phyloP scores from a whole-genome alignment of 2,888 invertebrate genomes.

The Limenitis camilla region DNA sequence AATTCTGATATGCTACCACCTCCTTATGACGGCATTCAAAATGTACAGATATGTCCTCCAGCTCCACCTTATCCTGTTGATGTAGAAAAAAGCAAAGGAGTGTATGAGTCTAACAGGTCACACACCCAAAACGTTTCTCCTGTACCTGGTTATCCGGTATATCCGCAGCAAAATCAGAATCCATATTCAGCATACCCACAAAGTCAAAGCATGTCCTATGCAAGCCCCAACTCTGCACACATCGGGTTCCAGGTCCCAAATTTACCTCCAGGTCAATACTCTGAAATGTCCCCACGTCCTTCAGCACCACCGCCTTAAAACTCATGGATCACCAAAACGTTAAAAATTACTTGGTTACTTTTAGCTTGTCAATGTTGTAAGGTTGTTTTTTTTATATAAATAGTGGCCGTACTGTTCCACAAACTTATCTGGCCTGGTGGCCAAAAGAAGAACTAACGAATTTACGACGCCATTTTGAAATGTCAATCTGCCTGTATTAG shows the following conservation, averaged over 20 bases:
- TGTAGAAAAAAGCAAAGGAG: conserved; percentile 4
- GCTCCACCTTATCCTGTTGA: conserved; percentile 16
- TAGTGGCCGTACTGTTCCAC: no score
- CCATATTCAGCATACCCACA: background rate
- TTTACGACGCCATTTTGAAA: no score
- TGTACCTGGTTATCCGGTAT: conserved; percentile 2
- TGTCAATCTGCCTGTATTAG: no score
- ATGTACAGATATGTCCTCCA: conserved; percentile 24
- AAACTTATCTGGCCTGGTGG: no score
- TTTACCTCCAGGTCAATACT: background rate
- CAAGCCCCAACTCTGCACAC: background rate
- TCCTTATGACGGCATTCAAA: background rate
- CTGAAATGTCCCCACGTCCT: background rate
- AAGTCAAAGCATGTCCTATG: background rate
- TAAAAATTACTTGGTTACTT: no score
- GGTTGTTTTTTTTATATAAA: no score
- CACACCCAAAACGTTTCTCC: background rate
- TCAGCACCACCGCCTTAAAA: background rate
- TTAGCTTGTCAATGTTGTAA: no score
- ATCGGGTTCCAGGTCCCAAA: background rate
- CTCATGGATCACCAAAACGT: no score
- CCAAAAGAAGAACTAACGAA: no score
- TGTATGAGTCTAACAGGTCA: conserved; percentile 3
- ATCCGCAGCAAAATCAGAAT: background rate
- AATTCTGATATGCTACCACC: conserved; percentile 1